Evolutionary conservation across 2,797 vertebrate species (phyloP).

Genomic region (Ciconia nigra): DNA sequence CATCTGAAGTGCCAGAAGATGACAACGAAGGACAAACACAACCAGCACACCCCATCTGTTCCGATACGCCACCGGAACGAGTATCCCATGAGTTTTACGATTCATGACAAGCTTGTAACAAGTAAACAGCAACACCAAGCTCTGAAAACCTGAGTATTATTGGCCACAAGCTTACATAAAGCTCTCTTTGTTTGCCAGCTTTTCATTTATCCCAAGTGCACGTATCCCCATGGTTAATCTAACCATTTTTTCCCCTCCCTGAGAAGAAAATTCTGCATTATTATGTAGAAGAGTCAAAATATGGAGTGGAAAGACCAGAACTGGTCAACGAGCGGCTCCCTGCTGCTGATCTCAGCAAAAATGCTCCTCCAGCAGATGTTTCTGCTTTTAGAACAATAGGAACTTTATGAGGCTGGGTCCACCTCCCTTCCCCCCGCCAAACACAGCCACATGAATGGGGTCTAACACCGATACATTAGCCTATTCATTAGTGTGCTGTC

Average conservation of each 20-base stretch:
- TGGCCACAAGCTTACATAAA: background rate
- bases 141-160: conserved; percentile 6
- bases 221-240: background rate
- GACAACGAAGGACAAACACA: background rate
- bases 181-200: conserved; percentile 36
- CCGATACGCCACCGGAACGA: accelerated
- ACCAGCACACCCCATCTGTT: background rate
- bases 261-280: conserved; percentile 42
- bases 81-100: background rate
- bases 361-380: conserved; percentile 48
- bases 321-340: conserved; percentile 14
- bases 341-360: conserved; percentile 39
- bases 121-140: conserved; percentile 13
- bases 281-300: conserved; percentile 18
- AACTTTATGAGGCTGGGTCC: conserved; percentile 45
- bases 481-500: background rate
- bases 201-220: background rate
- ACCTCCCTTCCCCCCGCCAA: conserved; percentile 1
- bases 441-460: conserved; percentile 2
- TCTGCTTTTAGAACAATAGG: conserved; percentile 56
- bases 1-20: background rate
- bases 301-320: conserved; percentile 30
- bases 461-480: background rate
- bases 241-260: background rate
- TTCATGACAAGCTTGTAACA: background rate